Conservation (phyloP, 2,888 invertebrate species). For the Archips xylosteana region DNA sequence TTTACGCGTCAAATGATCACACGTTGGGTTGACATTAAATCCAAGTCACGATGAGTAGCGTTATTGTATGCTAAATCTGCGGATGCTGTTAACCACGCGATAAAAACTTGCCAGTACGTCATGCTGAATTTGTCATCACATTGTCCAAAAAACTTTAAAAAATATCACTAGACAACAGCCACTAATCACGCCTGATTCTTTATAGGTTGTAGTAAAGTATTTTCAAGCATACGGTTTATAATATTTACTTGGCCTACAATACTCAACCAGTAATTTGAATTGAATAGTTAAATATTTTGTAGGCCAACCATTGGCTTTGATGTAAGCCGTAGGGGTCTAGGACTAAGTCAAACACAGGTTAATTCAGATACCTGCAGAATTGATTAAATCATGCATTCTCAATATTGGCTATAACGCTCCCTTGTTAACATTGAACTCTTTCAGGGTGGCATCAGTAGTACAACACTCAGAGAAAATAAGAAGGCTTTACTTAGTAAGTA, state of each 20-base stretch:
- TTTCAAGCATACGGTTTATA: background rate
- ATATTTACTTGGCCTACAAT: background rate
- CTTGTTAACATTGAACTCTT: too few relatives aligned
- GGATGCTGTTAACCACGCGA: conserved; percentile 14
- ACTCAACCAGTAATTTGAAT: background rate
- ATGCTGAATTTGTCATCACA: background rate
- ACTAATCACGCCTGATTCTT: background rate
- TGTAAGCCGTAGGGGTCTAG: background rate
- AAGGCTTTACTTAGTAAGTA: too few relatives aligned
- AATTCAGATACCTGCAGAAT: too few relatives aligned
- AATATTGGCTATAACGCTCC: too few relatives aligned
- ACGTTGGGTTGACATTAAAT: background rate
- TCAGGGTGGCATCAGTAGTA: too few relatives aligned
- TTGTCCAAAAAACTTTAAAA: background rate
- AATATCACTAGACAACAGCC: background rate
- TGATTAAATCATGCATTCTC: too few relatives aligned
- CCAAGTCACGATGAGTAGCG: conserved; percentile 9
- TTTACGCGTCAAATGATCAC: conserved; percentile 10
- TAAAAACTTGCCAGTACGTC: conserved; percentile 49
- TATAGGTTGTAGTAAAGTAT: background rate
- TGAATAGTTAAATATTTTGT: background rate
- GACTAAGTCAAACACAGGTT: background rate
- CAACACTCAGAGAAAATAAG: too few relatives aligned
- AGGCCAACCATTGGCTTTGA: background rate
- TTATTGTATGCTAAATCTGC: conserved; percentile 6